Conservation (phyloP, 2,797 vertebrate species). For the Sebastolobus alascanus region DNA sequence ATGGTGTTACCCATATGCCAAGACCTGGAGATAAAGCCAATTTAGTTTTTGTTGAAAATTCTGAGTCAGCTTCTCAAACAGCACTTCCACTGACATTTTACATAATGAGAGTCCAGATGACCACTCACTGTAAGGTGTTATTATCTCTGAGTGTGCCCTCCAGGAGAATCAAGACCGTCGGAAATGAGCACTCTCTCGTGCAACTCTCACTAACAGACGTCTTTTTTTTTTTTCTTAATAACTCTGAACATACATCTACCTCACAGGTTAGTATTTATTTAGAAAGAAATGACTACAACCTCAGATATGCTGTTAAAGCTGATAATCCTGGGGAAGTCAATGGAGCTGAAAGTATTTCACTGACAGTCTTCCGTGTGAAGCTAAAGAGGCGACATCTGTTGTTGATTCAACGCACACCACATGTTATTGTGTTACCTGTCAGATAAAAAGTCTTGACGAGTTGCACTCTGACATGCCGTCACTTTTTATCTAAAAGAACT, state of each 20-base stretch:
- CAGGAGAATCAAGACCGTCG: conserved; percentile 34
- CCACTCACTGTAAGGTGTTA: conserved; percentile 51
- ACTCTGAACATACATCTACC: conserved; percentile 9
- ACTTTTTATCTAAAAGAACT: conserved; percentile 31
- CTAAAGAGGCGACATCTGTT: conserved; percentile 68
- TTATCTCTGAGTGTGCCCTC: conserved; percentile 48
- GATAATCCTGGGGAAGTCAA: conserved; percentile 44
- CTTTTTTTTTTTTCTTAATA: neutral
- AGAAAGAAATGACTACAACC: neutral
- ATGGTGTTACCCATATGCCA: conserved; percentile 38
- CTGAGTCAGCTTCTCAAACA: conserved; percentile 46
- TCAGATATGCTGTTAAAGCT: conserved; percentile 19
- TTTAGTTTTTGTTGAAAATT: conserved; percentile 35
- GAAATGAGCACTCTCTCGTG: conserved; percentile 2
- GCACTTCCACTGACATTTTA: conserved; percentile 53
- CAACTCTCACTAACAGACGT: conserved; percentile 5
- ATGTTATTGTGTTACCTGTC: conserved; percentile 67
- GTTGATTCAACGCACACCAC: conserved; percentile 61
- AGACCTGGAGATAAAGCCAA: conserved; percentile 23
- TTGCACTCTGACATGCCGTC: conserved; percentile 42
- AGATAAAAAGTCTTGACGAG: conserved; percentile 56
- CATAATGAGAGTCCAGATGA: conserved; percentile 55
- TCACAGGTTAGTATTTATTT: conserved; percentile 2
- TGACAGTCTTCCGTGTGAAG: conserved; percentile 63
- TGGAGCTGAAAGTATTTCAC: conserved; percentile 54